phyloP scores from a whole-genome alignment of 1,140 invertebrate species.

The Eulimnadia texana region DNA sequence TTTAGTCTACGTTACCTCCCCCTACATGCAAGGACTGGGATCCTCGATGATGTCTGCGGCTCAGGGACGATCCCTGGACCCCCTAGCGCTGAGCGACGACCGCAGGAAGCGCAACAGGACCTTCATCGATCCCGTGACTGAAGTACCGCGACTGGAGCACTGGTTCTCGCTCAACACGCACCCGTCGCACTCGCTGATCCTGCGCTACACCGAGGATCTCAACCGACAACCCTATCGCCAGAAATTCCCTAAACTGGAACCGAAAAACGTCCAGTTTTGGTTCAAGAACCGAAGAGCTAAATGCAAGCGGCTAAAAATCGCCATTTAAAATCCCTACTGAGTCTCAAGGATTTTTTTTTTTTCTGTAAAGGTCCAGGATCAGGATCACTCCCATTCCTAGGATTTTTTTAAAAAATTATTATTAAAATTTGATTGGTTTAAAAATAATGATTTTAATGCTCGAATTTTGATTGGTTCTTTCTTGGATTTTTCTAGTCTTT shows the following conservation, averaged over 20 bases:
- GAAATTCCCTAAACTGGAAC: conserved; percentile 89
- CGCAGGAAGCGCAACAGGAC: conserved; percentile 85
- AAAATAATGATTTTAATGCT: no score
- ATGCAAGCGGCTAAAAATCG: conserved; percentile 16
- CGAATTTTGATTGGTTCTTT: no score
- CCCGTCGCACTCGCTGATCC: conserved; percentile 88
- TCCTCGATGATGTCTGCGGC: conserved; percentile 25
- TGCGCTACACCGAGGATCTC: conserved; percentile 91
- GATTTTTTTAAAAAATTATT: no score
- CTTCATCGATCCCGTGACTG: conserved; percentile 96
- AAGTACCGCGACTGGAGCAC: conserved; percentile 88
- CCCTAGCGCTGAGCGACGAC: conserved; percentile 43
- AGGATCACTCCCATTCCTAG: no score
- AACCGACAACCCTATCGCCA: conserved; percentile 67
- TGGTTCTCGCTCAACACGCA: conserved; percentile 97
- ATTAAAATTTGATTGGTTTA: no score
- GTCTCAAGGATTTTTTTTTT: no score
- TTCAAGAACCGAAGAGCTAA: conserved; percentile 67
- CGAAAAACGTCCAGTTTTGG: conserved; percentile 96
- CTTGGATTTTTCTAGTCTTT: no score
- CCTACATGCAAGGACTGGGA: conserved; percentile 12
- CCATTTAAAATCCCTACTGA: no score
- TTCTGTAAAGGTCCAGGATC: no score
- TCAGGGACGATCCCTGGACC: conserved; percentile 21
- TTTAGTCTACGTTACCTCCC: conserved; percentile 14